Base-by-base conservation (phyloP, 2,797 vertebrate genomes). In the Falco rusticolus region DNA sequence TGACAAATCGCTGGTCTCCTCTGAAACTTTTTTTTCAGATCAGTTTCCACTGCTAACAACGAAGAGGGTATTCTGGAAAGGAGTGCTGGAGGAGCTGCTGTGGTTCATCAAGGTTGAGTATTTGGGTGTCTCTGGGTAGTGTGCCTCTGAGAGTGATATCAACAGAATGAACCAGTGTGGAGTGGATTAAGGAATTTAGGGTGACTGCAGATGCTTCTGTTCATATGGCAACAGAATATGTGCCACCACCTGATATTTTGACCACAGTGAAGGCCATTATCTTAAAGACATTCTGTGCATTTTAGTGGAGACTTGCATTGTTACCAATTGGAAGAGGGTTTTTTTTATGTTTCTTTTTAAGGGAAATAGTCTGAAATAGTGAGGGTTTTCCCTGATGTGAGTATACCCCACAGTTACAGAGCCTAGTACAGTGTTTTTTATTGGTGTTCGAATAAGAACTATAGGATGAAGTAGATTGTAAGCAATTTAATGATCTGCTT, bases 31-130 rank as follows among this genome's bases (percentile, higher is more conserved):
- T 93, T 93, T 98, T 98, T 41, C 96, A 99, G 99, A 98, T 96
- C 98, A 99, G 96, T 99, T 99, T 96, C 99, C 99, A 4, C 95
- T 99, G 97, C 96, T 99, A 76, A 99, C 99, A 4, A 99, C 99
- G 12, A 99, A 99, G 97, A 98, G 95, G 60, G 99, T 99, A 3
- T 99, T 99, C 96, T 99, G 99, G 99, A 99, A 98, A 97, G 99
- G 98, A 53, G 99, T 99, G 72, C 96, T 99, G 75, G 99, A 99
- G 97, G 99, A 99, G 92, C 91, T 99, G 92, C 97, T 99, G 68
- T 99, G 99, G 99, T 99, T 99, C 97, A 98, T 99, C 87, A 99
- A 99, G 98, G 99, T 99, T 97, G 1, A 1, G 25, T 60, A 2
- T 84, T 59, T 12, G 84, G 11, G 18, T 74, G 56, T 39, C 26